Evolutionary conservation across 2,888 invertebrate genomes (phyloP), one percentile per base, ranked within the genome.

Genomic region (Drosophila emarginata): DNA sequence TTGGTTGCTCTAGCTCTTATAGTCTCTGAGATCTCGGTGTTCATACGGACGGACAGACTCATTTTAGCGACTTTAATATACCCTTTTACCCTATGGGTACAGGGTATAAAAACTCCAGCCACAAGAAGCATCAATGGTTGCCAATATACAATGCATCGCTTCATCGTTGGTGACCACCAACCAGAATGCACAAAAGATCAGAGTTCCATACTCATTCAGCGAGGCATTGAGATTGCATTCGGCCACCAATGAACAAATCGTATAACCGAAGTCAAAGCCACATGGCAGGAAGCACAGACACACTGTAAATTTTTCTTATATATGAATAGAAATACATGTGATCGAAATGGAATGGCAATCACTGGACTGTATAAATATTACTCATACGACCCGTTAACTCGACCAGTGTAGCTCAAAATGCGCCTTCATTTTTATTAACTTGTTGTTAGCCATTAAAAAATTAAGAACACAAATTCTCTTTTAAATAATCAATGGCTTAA

Each of bases 251-350:
- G 89, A 80, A 28, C 88, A 84, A 57, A 91, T 80, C 12, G 90
- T 91, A 32, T 91, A 90, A 61, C 91, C 91, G 69, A 90, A 89
- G 61, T 89, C 79, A 36, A 90, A 74, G 21, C 91, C 91, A 61
- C 85, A 84, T 52, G 91, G 90, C 64, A 91, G 68, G 67, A 91
- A 91, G 53, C 86, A 83, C 7, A 90, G 54, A 54, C 89, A 89
- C 11, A 89, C 90, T 90, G 28, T 28, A 45, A 45, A 58, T 45
- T 4, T 11, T 9, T 18, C 45, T 12, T 21, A 21, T n/a, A n/a
- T 21, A 11, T 11, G 12, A 45, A 39, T 39, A 37, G 37, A 37
- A 37, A 4, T n/a, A n/a, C n/a, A n/a, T n/a, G n/a, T n/a, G n/a
- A 32, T n/a, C 14, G 14, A 39, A 14, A 11, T 4, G 12, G 15